Conservation (phyloP, 2,888 invertebrate genomes). For the Hyppa rectilinea region DNA sequence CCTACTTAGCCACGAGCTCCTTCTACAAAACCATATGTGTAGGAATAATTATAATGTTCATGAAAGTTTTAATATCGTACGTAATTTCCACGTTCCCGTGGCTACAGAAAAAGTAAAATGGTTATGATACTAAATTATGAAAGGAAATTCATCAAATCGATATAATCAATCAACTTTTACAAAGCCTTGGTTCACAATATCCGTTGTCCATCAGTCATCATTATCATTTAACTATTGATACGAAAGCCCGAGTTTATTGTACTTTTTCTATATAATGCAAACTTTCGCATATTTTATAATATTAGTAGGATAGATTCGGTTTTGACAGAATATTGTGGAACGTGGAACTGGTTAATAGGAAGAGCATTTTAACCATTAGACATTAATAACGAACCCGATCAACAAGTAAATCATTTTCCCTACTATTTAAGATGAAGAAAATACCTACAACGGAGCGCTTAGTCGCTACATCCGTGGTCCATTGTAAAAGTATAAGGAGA, state of each 20-base stretch:
- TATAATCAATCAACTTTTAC: slow-evolving; percentile 38
- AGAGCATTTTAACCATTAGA: neutral
- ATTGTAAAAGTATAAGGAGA: neutral
- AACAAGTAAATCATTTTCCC: neutral
- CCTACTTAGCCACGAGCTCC: no score
- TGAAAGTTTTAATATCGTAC: neutral
- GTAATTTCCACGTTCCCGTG: neutral
- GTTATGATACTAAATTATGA: slow-evolving; percentile 27
- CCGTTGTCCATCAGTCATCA: slow-evolving; percentile 40
- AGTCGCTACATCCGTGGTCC: neutral
- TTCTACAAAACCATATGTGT: no score
- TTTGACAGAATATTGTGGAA: slow-evolving; percentile 10
- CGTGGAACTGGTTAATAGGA: neutral
- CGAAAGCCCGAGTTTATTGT: slow-evolving; percentile 25
- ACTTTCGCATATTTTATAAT: no score
- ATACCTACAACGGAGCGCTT: neutral
- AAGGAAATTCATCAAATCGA: slow-evolving; percentile 42
- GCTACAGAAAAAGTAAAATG: slow-evolving; percentile 9
- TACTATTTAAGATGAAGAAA: neutral
- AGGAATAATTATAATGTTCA: neutral
- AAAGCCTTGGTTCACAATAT: slow-evolving; percentile 43
- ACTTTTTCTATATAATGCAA: slow-evolving; percentile 20
- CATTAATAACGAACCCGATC: slow-evolving; percentile 3
- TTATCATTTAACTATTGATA: slow-evolving; percentile 47
- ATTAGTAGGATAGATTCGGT: no score